Base-by-base conservation (phyloP, 2,113 vertebrate genomes). In the Hemiprocne comata region DNA sequence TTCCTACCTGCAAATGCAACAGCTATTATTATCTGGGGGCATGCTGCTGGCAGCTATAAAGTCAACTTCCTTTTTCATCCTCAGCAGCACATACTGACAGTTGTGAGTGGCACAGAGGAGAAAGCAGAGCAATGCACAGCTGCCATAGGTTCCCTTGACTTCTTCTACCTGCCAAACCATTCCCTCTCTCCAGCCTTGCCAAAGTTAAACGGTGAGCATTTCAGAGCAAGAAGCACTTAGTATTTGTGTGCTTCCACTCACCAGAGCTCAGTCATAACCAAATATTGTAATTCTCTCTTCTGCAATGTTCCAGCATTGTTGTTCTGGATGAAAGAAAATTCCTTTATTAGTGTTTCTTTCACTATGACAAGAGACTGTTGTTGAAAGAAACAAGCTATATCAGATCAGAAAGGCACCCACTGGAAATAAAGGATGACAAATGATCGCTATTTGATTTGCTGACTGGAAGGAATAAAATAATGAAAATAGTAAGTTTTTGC, bases 21-120 rank as follows among this genome's bases (percentile, higher is more conserved):
- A 38, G 3, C 19, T 40, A 89, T 81, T 57, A 23, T 64, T 88
- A 13, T 62, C 38, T 55, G 26, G 17, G 21, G 11, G 14, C 18
- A 71, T 40, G 36, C 4, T 6, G 4, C 55, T 33, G 11, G 15
- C 31, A 80, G 12, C 25, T 74, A 20, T 40, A 26, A 87, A 38
- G 15, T 50, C 14, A 53, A 6, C 17, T 29, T 72, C 18, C 17
- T 76, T 66, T 36, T 80, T 55, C 21, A 51, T 44, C 46, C 42
- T 62, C 33, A 64, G 40, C 25, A 66, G 33, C 19, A 13, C 20
- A 40, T 48, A 65, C 2, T 33, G 17, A 26, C 0, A 0, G 14
- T 55, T 55, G 13, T 5, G 7, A 4, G 21, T 54, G 44, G 15
- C 44, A 54, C 17, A 83, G 40, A 46, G 26, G 11, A 64, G 4